Evolutionary conservation across 2,113 vertebrate genomes (phyloP), one percentile per base, ranked within the genome.

Genomic region (Silurus asotus): DNA sequence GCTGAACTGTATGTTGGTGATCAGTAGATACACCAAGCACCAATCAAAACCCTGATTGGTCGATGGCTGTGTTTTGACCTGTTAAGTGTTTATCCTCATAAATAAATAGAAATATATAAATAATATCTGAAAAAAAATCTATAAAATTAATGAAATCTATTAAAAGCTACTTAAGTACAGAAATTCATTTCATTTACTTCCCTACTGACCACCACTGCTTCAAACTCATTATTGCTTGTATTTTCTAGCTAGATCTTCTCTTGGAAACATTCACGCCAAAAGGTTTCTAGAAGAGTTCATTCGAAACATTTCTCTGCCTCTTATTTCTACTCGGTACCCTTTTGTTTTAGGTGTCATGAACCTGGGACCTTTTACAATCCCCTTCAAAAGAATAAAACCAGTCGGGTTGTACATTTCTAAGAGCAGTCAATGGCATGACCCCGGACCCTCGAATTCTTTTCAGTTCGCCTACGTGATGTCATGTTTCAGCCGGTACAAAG

Each of bases 401-500:
- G 2, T 37, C 4, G 9, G 5, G 8, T 23, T 51, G 3, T n/a
- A 75, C 72, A 19, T 37, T 72, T 48, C 49, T 14, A 14, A 15
- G 53, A 28, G 51, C 17, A 14, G 51, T 56, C 28, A 78, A 78
- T 23, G n/a, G 61, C 20, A 28, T 17, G 9, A 69, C 86, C 48
- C 25, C 17, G 51, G 51, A 69, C 8, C 61, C 48, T 72, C 82
- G 37, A 51, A 15, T 45, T 48, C 20, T 49, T 59, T 58, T 75
- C 81, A 81, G 11, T 49, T 61, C 28, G 74, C 11, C 49, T 87
- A 82, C 67, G 49, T 75, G 76, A 76, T 62, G 45, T 72, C 61
- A 77, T 74, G 37, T 67, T 74, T 87, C 75, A 59, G 72, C 72
- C 61, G 77, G 45, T 83, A 81, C 61, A 74, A 72, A 23, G 76